Conservation (phyloP, 2,797 vertebrate genomes). For the Crenichthys baileyi region DNA sequence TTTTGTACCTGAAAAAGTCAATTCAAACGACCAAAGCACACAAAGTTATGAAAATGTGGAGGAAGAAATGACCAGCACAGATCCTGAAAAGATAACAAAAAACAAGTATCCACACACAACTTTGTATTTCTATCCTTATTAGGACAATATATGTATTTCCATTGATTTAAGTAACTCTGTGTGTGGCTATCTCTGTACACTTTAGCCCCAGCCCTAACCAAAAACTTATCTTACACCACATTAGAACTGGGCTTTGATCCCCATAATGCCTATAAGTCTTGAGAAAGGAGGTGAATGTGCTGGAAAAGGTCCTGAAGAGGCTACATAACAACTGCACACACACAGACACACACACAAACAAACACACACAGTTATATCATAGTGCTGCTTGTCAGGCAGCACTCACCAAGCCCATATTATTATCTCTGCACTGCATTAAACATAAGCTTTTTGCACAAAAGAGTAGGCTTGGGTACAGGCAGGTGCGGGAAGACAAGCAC, state of each 20-base stretch:
- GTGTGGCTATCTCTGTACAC: not conserved
- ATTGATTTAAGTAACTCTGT: not conserved
- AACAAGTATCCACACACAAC: not conserved
- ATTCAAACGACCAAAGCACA: not conserved
- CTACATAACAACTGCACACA: not conserved
- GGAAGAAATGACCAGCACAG: not conserved
- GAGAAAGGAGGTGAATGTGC: not conserved
- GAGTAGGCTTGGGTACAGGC: slow-evolving; percentile 7
- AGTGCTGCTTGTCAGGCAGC: slow-evolving; percentile 18
- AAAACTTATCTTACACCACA: not conserved
- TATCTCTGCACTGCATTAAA: slow-evolving; percentile 27
- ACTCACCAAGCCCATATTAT: slow-evolving; percentile 11
- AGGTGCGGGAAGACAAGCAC: slow-evolving; percentile 28
- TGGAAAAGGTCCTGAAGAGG: not conserved
- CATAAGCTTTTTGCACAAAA: slow-evolving; percentile 19
- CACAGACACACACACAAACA: not conserved
- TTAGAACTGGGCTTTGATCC: not conserved
- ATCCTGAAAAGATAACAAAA: not conserved
- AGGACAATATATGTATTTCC: not conserved
- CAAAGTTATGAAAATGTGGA: not conserved
- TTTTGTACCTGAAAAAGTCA: not conserved
- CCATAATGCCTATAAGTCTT: not conserved
- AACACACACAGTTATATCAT: slow-evolving; percentile 19
- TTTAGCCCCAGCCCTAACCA: not conserved
- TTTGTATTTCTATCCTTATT: not conserved